A percentile compares a stretch with the other conserved stretches of the same genome.
These are phyloP conservation scores for Tiliqua scincoides DNA, from an alignment of 2,113 vertebrate genomes.

Conservation along the genomic window DNA sequence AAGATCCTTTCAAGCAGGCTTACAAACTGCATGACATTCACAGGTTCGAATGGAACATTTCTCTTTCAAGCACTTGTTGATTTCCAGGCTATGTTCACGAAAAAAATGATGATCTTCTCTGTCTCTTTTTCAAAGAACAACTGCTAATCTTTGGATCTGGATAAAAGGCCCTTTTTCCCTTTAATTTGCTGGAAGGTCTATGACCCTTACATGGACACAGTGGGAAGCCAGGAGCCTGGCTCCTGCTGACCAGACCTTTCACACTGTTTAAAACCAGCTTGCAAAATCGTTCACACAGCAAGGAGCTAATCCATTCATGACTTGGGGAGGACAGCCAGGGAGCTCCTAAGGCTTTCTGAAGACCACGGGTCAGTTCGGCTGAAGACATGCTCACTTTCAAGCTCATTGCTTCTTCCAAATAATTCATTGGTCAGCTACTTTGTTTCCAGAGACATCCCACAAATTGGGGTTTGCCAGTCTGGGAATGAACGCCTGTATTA, in stretches of 20 bases:
- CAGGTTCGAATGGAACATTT: conserved; percentile 25
- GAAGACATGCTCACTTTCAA: neutral
- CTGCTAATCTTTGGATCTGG: conserved; percentile 41
- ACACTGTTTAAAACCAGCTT: conserved; percentile 26
- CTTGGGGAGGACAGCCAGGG: neutral
- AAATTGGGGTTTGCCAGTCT: neutral
- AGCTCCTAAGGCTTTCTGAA: neutral
- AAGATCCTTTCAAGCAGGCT: conserved; percentile 26
- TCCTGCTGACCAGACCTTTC: conserved; percentile 42
- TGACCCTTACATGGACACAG: conserved; percentile 57
- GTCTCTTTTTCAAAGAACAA: conserved; percentile 29
- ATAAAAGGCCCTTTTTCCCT: conserved; percentile 60
- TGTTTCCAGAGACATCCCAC: neutral
- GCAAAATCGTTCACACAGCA: conserved; percentile 48
- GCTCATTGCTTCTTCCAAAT: neutral
- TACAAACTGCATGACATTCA: conserved; percentile 14
- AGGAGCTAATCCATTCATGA: conserved; percentile 36
- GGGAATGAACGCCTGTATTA: too few relatives aligned
- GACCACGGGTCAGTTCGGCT: neutral
- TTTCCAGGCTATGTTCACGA: conserved; percentile 13
- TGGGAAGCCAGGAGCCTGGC: conserved; percentile 40
- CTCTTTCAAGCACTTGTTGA: neutral
- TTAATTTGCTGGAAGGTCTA: conserved; percentile 60
- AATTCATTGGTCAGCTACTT: neutral
- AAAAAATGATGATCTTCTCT: conserved; percentile 21